Percentiles rank a stretch among this genome's conserved stretches.
These are phyloP conservation scores for Pecten maximus DNA, from an alignment of 2,888 invertebrate genomes.

Conservation along the genomic window DNA sequence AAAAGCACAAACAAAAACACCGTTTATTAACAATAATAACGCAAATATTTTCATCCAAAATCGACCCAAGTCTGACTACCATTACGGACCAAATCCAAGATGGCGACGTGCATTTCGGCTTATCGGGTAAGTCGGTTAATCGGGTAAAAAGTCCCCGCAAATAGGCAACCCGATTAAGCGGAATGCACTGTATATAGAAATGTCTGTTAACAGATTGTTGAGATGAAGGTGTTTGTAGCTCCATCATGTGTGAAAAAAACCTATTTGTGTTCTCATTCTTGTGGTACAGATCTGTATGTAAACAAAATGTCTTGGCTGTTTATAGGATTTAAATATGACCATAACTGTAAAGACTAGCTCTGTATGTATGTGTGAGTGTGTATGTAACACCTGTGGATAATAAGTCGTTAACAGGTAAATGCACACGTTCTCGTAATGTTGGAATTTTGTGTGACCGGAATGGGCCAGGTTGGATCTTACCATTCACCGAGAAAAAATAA, in stretches of 20 bases:
- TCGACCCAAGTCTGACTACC: no score
- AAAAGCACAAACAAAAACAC: no score
- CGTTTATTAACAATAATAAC: no score
- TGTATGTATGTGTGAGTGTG: background rate
- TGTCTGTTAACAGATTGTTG: background rate
- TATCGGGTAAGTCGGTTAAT: no score
- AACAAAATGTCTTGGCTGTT: background rate
- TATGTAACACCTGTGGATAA: background rate
- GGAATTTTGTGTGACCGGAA: slow-evolving; percentile 5
- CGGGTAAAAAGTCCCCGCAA: no score
- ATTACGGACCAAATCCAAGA: no score
- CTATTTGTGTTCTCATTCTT: background rate
- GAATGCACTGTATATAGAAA: no score
- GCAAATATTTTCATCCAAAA: no score
- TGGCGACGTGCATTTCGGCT: no score
- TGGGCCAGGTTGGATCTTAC: background rate
- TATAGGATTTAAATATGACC: background rate
- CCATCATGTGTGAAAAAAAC: background rate
- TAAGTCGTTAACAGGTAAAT: slow-evolving; percentile 27
- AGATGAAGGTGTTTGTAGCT: background rate
- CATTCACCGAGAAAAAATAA: slow-evolving; percentile 7
- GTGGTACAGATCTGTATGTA: background rate
- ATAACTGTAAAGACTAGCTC: background rate
- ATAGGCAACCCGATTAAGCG: no score
- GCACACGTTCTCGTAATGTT: slow-evolving; percentile 26